phyloP scores from a whole-genome alignment of 2,797 vertebrate species.

The Lemur catta region DNA sequence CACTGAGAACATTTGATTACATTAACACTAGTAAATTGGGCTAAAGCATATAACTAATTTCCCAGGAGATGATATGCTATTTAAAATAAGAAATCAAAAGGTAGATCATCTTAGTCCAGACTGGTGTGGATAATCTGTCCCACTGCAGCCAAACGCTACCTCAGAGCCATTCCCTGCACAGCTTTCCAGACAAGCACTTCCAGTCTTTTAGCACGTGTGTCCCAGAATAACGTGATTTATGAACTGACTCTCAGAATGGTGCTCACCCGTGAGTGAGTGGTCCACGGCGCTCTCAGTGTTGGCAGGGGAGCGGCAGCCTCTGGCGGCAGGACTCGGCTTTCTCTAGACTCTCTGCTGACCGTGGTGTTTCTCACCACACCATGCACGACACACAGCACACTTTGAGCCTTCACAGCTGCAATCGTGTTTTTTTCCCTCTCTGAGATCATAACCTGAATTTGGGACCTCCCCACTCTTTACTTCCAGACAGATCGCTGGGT shows the following conservation, averaged over 20 bases:
- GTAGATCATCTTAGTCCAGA: background rate
- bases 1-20: background rate
- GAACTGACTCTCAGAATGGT: background rate
- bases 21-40: too few relatives aligned
- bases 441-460: background rate
- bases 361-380: background rate
- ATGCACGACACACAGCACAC: accelerated
- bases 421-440: background rate
- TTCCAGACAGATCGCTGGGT: background rate
- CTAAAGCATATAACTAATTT: background rate
- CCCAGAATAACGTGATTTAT: background rate
- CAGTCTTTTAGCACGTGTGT: accelerated
- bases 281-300: accelerated
- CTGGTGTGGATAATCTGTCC: background rate
- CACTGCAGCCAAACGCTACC: too few relatives aligned
- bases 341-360: too few relatives aligned
- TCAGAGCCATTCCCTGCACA: background rate
- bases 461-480: background rate
- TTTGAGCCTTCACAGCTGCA: background rate
- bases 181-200: background rate
- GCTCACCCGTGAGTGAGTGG: too few relatives aligned
- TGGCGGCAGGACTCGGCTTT: too few relatives aligned
- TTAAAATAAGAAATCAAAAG: background rate
- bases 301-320: too few relatives aligned
- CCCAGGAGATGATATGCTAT: too few relatives aligned